Base-by-base conservation (phyloP, 1,140 invertebrate species). In the Atta cephalotes region DNA sequence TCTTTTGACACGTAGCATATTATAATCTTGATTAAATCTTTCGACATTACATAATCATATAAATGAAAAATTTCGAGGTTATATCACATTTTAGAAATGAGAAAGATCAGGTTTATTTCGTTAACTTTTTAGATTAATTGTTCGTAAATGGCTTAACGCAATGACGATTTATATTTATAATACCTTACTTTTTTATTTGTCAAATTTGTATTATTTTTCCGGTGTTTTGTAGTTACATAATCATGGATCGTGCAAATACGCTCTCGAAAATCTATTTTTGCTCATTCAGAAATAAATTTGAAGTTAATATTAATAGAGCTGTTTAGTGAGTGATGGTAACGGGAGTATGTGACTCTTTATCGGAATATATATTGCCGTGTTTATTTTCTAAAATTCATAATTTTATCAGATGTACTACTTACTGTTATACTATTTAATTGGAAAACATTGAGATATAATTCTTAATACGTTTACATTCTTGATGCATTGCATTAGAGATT, bases 191-290 rank as follows among this genome's bases (percentile, higher is more conserved):
- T 28, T 80, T 70, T 68, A 49, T 25, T 28, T 2, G 18, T 45
- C 58, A 28, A 35, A 0, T 56, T 45, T 14, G 0, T 71, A 25
- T 70, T 58, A 18, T 45, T 49, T 18, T 56, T 58, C 0, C 16
- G 12, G n/a, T 39, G 10, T 70, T 35, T 35, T 58, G 16, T n/a
- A n/a, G 3, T 80, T 80, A 81, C 1, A 28, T 81, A 81, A 81
- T 51, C 2, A 21, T 28, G 18, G 35, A 58, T 70, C 21, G 12
- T 71, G 51, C 18, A 3, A 51, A 81, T 39, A n/a, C 6, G n/a
- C 16, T 49, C 60, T 58, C 5, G 28, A 81, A 71, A 56, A 81
- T 70, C 65, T 81, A 81, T 71, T 81, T 81, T 81, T 81, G 12
- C 12, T 49, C 10, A 21, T 56, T 81, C 35, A 45, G 25, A 81